Conservation (phyloP, 2,113 vertebrate genomes). For the Prietella phreatophila region DNA sequence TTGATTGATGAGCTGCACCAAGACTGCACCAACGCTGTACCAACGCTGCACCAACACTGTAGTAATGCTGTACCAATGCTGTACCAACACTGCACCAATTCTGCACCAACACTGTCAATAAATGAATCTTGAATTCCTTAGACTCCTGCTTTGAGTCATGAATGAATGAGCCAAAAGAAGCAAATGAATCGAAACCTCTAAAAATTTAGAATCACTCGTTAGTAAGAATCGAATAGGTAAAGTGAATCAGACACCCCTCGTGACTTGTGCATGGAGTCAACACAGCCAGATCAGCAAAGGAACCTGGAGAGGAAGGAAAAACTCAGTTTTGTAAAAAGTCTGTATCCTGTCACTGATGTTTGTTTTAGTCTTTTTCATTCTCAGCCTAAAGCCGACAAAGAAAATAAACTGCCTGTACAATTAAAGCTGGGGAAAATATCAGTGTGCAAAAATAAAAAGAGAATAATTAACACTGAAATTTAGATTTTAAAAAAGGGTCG, state of each 20-base stretch:
- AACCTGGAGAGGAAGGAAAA: conserved; percentile 60
- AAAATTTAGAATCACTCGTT: neutral
- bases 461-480: neutral
- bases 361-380: conserved; percentile 45
- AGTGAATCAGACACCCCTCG: neutral
- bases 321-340: conserved; percentile 42
- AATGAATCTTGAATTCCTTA: neutral
- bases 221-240: neutral
- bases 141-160: neutral
- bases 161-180: neutral
- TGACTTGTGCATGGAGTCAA: neutral
- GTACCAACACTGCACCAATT: no score
- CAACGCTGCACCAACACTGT: neutral
- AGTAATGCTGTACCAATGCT: neutral
- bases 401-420: conserved; percentile 12
- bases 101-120: neutral
- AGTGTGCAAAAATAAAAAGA: neutral
- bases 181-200: neutral
- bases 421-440: neutral
- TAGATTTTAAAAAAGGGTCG: neutral
- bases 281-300: conserved; percentile 50
- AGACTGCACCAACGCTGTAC: neutral
- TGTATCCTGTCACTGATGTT: conserved; percentile 63
- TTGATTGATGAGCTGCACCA: neutral
- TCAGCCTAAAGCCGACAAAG: conserved; percentile 35